These are phyloP conservation scores for Sesamia nonagrioides DNA, from an alignment of 1,140 invertebrate species.

Conservation along the genomic window DNA sequence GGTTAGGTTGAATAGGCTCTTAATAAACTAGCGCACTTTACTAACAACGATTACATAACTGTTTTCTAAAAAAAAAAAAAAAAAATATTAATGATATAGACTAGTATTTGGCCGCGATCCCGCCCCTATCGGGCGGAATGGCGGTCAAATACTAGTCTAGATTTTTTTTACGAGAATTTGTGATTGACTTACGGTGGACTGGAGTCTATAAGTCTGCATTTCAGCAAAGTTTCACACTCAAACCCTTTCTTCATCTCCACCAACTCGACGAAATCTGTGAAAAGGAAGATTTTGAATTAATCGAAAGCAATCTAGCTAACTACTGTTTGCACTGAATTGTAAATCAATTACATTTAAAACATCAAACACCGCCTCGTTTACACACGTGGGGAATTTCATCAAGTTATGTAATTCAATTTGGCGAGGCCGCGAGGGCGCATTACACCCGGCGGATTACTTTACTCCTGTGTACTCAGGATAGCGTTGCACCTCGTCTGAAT, in stretches of 20 bases:
- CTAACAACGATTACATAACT: too few relatives aligned
- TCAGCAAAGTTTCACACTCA: conserved; percentile 58
- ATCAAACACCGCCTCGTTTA: conserved; percentile 37
- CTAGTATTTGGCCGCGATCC: too few relatives aligned
- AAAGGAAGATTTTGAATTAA: conserved; percentile 29
- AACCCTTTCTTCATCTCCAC: conserved; percentile 51
- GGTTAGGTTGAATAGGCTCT: too few relatives aligned
- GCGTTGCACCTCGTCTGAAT: conserved; percentile 31
- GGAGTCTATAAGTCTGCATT: conserved; percentile 58
- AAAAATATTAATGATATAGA: too few relatives aligned
- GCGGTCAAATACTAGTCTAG: too few relatives aligned
- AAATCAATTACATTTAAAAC: conserved; percentile 38
- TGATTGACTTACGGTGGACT: conserved; percentile 65
- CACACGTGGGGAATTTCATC: conserved; percentile 21
- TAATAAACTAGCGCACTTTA: too few relatives aligned
- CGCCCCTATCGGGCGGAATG: too few relatives aligned
- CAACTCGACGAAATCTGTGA: conserved; percentile 60
- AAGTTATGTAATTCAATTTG: conserved; percentile 44
- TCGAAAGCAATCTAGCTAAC: conserved; percentile 14
- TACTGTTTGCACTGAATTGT: conserved; percentile 19
- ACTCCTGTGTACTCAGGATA: conserved; percentile 9
- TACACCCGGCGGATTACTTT: conserved; percentile 31
- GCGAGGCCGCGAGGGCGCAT: conserved; percentile 33
- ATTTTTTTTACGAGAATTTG: conserved; percentile 29
- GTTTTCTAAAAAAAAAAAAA: too few relatives aligned